phyloP scores from a whole-genome alignment of 2,888 invertebrate genomes.

The Meganola albula region DNA sequence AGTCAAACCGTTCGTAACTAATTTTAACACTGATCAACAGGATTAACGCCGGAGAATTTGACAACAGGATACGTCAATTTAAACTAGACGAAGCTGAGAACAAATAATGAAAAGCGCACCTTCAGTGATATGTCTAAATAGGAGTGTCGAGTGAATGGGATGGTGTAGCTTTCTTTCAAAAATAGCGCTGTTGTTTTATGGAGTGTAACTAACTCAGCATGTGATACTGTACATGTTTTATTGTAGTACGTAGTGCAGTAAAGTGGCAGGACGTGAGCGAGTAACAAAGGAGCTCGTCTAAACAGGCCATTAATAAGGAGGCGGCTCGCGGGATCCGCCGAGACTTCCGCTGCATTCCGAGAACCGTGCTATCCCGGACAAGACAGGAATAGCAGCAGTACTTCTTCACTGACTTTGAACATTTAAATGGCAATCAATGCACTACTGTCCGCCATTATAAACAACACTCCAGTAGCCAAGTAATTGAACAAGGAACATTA shows the following conservation, averaged over 20 bases:
- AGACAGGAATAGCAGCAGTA: slow-evolving; percentile 66
- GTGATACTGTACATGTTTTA: slow-evolving; percentile 26
- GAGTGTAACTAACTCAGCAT: slow-evolving; percentile 21
- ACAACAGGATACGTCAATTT: slow-evolving; percentile 74
- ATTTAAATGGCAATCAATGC: slow-evolving; percentile 49
- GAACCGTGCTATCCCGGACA: slow-evolving; percentile 65
- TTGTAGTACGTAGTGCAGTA: slow-evolving; percentile 36
- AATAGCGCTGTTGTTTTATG: slow-evolving; percentile 11
- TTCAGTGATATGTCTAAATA: slow-evolving; percentile 42
- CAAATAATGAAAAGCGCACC: slow-evolving; percentile 41
- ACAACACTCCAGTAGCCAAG: too few relatives aligned
- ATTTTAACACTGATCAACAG: slow-evolving; percentile 55
- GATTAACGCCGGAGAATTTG: slow-evolving; percentile 67
- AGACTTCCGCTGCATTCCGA: slow-evolving; percentile 71
- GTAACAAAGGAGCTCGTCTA: slow-evolving; percentile 73
- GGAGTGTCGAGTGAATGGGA: too few relatives aligned
- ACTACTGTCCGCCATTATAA: too few relatives aligned
- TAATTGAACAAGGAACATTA: too few relatives aligned
- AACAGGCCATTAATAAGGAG: slow-evolving; percentile 76
- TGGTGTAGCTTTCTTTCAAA: slow-evolving; percentile 35
- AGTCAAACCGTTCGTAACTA: slow-evolving; percentile 46
- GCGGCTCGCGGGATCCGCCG: slow-evolving; percentile 61
- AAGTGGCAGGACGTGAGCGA: slow-evolving; percentile 67
- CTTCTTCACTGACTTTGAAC: slow-evolving; percentile 40
- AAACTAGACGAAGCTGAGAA: slow-evolving; percentile 62